Conservation (phyloP, 2,888 invertebrate genomes). For the Adelognathus sp. region DNA sequence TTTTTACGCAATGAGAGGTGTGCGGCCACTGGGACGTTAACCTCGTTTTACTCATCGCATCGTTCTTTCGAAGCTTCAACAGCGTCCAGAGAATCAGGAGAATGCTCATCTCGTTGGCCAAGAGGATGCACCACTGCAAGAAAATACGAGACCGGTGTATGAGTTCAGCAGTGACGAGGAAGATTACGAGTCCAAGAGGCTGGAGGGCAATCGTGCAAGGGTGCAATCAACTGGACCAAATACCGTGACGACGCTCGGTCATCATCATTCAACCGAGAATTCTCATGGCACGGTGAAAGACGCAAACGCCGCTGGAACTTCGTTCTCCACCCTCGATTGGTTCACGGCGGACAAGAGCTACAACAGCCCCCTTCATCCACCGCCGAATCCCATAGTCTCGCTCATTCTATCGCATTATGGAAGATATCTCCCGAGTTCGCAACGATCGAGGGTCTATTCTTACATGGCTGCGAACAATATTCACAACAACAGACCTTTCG, state of each 20-base stretch:
- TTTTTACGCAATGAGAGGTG: too few species aligned
- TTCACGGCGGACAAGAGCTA: conserved; percentile 76
- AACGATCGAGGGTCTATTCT: conserved; percentile 80
- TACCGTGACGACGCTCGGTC: conserved; percentile 37
- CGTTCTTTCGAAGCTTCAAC: not conserved
- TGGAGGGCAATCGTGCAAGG: conserved; percentile 22
- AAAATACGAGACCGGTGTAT: conserved; percentile 51
- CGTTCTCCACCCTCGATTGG: conserved; percentile 68
- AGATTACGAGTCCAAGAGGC: conserved; percentile 24
- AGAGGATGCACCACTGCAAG: not conserved
- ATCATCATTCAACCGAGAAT: conserved; percentile 10
- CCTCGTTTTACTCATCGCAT: conserved; percentile 3
- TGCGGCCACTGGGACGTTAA: too few species aligned
- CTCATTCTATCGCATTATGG: conserved; percentile 86
- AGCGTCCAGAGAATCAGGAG: not conserved
- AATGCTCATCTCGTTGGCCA: not conserved
- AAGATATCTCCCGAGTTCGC: conserved; percentile 81
- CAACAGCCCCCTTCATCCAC: conserved; percentile 84
- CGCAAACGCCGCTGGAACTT: conserved; percentile 30
- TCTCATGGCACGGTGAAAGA: conserved; percentile 23
- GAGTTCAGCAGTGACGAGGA: conserved; percentile 42
- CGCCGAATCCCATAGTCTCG: conserved; percentile 84
- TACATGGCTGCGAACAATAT: conserved; percentile 86
- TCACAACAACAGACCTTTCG: conserved; percentile 86
- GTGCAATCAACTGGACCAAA: conserved; percentile 36